Evolutionary conservation across 2,113 vertebrate species (phyloP), one percentile per base, ranked within the genome.

Genomic region (Malurus cyaneus): DNA sequence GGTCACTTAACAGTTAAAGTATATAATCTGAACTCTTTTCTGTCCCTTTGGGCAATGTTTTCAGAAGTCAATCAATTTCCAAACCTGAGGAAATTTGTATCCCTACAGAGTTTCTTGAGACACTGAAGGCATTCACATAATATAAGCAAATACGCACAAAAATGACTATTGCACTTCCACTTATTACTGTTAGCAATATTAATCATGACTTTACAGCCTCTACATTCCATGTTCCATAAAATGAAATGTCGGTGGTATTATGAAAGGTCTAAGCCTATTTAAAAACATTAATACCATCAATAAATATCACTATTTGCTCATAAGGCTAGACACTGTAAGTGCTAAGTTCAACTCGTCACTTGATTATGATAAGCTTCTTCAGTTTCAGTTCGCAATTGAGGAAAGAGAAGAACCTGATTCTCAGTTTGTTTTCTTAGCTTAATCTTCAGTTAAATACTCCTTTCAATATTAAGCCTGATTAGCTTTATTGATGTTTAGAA

Each of bases 381-480:
- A 76, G 85, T 91, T 97, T 96, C 91, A 96, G 91, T 85, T 82
- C 0, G n/a, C 87, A 96, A 64, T 16, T 95, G 90, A 97, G 92
- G 86, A 95, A 83, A 78, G 94, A 95, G 94, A 93, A 95, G 96
- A 95, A 95, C 85, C 83, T 94, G 46, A 34, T 93, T 89, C 89
- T 93, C 19, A 89, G 92, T 96, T 96, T 97, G 96, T 96, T 97
- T 97, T 96, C 85, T 91, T 91, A 88, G 94, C 61, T 88, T 97
- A 92, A 96, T 95, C 85, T 98, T 98, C 95, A 86, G 95, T 97
- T 97, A 96, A 97, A 96, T 95, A 95, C 70, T 93, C 65, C 91
- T 90, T 97, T 93, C 91, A 92, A 69, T 88, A 92, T 95, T 95
- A 95, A 96, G 80, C 76, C 88, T 97, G 86, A 95, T 96, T 94